Base-by-base conservation (phyloP, 2,888 invertebrate species). In the Aphrophora alni region DNA sequence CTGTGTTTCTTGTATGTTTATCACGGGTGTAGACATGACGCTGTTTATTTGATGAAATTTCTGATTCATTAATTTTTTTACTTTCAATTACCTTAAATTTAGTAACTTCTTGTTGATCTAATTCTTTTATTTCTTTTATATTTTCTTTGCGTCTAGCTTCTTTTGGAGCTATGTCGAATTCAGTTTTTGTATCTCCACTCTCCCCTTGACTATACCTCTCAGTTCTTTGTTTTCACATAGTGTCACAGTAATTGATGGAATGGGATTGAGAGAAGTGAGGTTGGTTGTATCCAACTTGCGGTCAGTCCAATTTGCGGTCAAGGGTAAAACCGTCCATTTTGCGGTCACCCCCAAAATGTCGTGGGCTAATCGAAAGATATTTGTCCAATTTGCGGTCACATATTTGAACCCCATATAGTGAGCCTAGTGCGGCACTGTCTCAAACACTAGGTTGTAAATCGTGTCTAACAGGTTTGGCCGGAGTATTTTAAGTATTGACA, bases 171-270 rank as follows among this genome's bases (percentile, higher is more conserved):
- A 88, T 86, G 87, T 91, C 91, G 5, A 90, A 91, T 85, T 91
- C 91, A 0, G 91, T 91, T 83, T 90, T 90, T 25, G 90, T 90
- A 83, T 91, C 91, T 87, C 90, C 90, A 86, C 91, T 91, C 76
- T 90, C 90, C 76, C 90, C 90, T 77, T 90, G 88, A 85, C 90
- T 91, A 84, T 90, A 90, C 74, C 81, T 81, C 17, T 81, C 85
- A 24, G 83, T 84, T 80, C 88, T 85, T 84, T 89, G 89, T 84
- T 86, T 88, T 33, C 89, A 3, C 89, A 89, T 77, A 88, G 83
- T 2, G 88, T 89, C 17, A 88, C 87, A 8, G 88, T 89, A 72
- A 89, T 89, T 86, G 88, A 88, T 12, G 89, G 89, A 81, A 89
- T 51, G 14, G 12, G 70, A 24, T 76, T n/a, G n/a, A n/a, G n/a